A percentile compares a stretch with the other conserved stretches of the same genome.
phyloP scores from a whole-genome alignment of 2,797 vertebrate species.

The Xenentodon cancila region DNA sequence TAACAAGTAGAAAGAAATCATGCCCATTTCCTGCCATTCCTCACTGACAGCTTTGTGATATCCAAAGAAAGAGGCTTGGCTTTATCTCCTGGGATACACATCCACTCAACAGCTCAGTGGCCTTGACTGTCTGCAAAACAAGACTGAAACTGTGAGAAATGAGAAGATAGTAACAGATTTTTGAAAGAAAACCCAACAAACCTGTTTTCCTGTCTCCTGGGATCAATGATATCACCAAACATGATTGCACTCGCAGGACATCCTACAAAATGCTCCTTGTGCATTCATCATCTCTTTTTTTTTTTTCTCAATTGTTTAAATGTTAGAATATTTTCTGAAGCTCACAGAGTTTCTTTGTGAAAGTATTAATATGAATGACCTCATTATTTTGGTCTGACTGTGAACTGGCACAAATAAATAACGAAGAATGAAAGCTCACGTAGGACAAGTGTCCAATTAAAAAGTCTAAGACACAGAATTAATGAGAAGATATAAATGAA shows the following conservation, averaged over 20 bases:
- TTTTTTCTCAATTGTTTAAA: background rate
- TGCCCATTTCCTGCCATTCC: constrained; percentile 32
- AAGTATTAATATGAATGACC: too few relatives aligned
- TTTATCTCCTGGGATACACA: constrained; percentile 66
- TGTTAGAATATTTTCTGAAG: background rate
- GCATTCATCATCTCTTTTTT: background rate
- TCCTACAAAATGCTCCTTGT: background rate
- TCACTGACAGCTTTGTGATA: constrained; percentile 31
- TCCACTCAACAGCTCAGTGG: constrained; percentile 41
- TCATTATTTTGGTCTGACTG: background rate
- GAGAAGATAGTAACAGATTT: constrained; percentile 32
- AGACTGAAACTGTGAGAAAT: constrained; percentile 72
- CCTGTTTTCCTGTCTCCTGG: background rate
- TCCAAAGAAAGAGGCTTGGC: constrained; percentile 44
- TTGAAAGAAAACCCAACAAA: constrained; percentile 19
- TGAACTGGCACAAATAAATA: too few relatives aligned
- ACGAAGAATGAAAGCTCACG: too few relatives aligned
- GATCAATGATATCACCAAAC: background rate
- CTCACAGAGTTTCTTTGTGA: background rate
- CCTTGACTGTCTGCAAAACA: constrained; percentile 82
- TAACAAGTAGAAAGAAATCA: too few relatives aligned
- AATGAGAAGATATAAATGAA: too few relatives aligned
- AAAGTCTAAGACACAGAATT: too few relatives aligned
- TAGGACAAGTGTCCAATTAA: too few relatives aligned
- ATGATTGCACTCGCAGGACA: background rate